A percentile compares a stretch with the other conserved stretches of the same genome.
phyloP scores from a whole-genome alignment of 2,888 invertebrate species.

The Listrodromus nycthemerus region DNA sequence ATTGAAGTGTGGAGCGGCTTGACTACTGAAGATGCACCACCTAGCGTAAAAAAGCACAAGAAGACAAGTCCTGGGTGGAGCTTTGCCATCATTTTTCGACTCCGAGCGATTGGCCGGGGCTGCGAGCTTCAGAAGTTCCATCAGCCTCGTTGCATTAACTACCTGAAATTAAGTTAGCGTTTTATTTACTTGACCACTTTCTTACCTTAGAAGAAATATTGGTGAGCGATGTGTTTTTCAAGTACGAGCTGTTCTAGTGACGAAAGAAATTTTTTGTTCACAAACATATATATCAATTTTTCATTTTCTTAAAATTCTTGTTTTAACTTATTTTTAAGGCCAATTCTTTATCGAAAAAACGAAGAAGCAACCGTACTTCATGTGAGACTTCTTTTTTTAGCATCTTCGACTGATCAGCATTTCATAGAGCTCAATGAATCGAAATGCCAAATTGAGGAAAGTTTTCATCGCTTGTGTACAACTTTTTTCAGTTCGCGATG shows the following conservation, averaged over 20 bases:
- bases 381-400: too few relatives aligned
- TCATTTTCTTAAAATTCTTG: neutral
- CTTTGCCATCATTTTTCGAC: slow-evolving; percentile 83
- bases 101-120: slow-evolving; percentile 87
- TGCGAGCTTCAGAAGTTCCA: slow-evolving; percentile 88
- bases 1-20: slow-evolving; percentile 96
- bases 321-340: too few relatives aligned
- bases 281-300: neutral
- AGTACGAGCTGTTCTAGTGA: too few relatives aligned
- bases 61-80: slow-evolving; percentile 89
- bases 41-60: slow-evolving; percentile 95
- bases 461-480: too few relatives aligned
- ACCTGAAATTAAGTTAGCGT: slow-evolving; percentile 83
- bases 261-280: too few relatives aligned
- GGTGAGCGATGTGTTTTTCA: too few relatives aligned
- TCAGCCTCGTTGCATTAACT: slow-evolving; percentile 90
- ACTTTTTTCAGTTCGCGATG: too few relatives aligned
- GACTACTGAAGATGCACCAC: slow-evolving; percentile 95
- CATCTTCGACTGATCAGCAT: too few relatives aligned
- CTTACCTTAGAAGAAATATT: too few relatives aligned
- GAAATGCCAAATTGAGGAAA: too few relatives aligned
- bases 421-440: too few relatives aligned
- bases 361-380: neutral
- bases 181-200: neutral
- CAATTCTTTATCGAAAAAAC: neutral